Percentiles rank a stretch among this genome's conserved stretches.
phyloP scores from a whole-genome alignment of 1,140 invertebrate genomes.

The Papilio polyxenes region DNA sequence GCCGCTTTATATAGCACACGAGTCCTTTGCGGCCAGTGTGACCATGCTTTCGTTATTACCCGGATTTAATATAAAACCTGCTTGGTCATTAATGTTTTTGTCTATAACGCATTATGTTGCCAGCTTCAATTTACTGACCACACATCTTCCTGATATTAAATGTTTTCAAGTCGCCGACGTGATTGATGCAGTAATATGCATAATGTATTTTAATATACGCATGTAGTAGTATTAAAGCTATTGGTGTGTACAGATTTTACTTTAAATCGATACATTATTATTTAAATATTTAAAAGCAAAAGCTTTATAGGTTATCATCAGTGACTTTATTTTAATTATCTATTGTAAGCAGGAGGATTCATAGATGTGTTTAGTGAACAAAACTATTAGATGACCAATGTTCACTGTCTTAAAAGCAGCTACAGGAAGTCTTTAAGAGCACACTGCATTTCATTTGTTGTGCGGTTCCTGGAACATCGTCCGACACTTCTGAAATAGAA shows the following conservation, averaged over 20 bases:
- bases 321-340: background rate
- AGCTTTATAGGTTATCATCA: background rate
- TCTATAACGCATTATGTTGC: background rate
- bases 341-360: background rate
- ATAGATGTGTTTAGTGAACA: background rate
- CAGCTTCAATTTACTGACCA: conserved; percentile 1
- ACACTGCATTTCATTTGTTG: conserved; percentile 18
- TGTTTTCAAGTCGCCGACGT: background rate
- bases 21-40: conserved; percentile 31
- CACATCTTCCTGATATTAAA: conserved; percentile 12
- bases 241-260: background rate
- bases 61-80: conserved; percentile 29
- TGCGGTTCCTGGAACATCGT: conserved; percentile 51
- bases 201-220: background rate
- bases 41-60: background rate
- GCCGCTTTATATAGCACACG: conserved; percentile 32
- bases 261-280: background rate
- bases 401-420: background rate
- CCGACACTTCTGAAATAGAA: conserved; percentile 42
- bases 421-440: conserved; percentile 19
- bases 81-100: conserved; percentile 23
- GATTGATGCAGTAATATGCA: conserved; percentile 4
- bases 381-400: background rate
- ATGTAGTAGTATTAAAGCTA: background rate
- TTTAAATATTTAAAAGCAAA: background rate